Evolutionary conservation across 2,797 vertebrate species (phyloP).

Genomic region (Nyctibius grandis): DNA sequence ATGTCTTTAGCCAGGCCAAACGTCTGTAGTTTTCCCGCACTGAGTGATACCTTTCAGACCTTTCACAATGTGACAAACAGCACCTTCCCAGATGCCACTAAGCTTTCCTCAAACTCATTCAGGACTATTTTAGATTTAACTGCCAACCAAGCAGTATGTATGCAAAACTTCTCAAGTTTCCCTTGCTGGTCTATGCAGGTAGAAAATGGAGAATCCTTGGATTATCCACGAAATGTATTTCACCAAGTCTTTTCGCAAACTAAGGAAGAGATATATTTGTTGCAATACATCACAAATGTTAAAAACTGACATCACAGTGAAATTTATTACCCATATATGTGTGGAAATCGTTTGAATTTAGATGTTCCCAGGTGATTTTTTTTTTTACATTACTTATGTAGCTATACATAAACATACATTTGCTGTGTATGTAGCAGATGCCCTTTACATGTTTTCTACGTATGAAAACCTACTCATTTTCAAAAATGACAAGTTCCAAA

Average conservation of each 20-base stretch:
- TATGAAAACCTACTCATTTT: background rate
- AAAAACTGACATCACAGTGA: background rate
- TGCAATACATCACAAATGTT: background rate
- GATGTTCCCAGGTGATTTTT: background rate
- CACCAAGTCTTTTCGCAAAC: background rate
- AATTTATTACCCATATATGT: background rate
- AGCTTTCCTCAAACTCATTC: background rate
- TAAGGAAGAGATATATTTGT: background rate
- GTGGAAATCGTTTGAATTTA: background rate
- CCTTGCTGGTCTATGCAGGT: background rate
- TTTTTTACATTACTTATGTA: background rate
- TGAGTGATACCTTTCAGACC: background rate
- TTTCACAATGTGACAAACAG: background rate
- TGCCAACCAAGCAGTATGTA: background rate
- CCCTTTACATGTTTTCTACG: background rate
- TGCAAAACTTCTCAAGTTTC: background rate
- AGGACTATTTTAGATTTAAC: background rate
- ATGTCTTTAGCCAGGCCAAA: background rate
- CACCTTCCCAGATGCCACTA: background rate
- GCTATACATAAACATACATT: background rate
- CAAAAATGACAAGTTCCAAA: background rate
- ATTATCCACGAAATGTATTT: background rate
- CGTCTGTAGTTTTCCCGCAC: background rate
- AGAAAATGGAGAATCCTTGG: background rate
- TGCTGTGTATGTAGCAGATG: background rate